phyloP scores from a whole-genome alignment of 2,888 invertebrate species.

The Deroplatys truncata region DNA sequence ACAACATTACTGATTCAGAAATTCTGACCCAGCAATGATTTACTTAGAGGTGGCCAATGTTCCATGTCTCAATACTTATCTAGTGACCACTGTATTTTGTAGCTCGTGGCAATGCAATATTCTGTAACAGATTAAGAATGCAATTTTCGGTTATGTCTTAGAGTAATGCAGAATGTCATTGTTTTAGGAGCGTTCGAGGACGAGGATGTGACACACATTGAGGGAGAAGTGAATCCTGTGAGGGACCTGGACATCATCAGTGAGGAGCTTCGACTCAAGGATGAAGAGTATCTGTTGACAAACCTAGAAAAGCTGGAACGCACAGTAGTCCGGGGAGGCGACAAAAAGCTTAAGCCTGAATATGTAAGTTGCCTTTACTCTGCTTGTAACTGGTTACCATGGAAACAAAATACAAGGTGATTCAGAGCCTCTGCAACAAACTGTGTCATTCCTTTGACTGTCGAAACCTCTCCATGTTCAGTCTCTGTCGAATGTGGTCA shows the following conservation, averaged over 20 bases:
- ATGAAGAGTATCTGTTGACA: slow-evolving; percentile 80
- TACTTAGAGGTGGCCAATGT: too few relatives aligned
- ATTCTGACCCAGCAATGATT: too few relatives aligned
- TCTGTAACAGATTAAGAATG: too few relatives aligned
- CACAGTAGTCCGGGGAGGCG: slow-evolving; percentile 74
- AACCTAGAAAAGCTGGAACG: slow-evolving; percentile 84
- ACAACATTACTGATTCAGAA: too few relatives aligned
- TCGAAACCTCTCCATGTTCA: too few relatives aligned
- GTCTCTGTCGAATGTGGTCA: too few relatives aligned
- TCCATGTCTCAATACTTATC: too few relatives aligned
- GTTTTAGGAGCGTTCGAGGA: slow-evolving; percentile 89
- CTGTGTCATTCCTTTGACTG: too few relatives aligned
- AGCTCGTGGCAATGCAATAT: too few relatives aligned
- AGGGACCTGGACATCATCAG: slow-evolving; percentile 95
- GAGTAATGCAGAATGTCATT: not conserved
- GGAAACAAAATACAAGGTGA: not conserved
- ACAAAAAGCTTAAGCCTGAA: slow-evolving; percentile 95
- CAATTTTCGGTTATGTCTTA: not conserved
- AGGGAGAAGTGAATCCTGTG: slow-evolving; percentile 97
- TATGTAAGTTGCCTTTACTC: slow-evolving; percentile 60
- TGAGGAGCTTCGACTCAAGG: slow-evolving; percentile 92
- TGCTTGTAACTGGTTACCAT: not conserved
- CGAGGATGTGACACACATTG: slow-evolving; percentile 95
- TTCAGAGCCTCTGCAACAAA: too few relatives aligned
- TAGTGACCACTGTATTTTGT: too few relatives aligned